Conservation (phyloP, 2,888 invertebrate genomes). For the Eustalomyia histrio region DNA sequence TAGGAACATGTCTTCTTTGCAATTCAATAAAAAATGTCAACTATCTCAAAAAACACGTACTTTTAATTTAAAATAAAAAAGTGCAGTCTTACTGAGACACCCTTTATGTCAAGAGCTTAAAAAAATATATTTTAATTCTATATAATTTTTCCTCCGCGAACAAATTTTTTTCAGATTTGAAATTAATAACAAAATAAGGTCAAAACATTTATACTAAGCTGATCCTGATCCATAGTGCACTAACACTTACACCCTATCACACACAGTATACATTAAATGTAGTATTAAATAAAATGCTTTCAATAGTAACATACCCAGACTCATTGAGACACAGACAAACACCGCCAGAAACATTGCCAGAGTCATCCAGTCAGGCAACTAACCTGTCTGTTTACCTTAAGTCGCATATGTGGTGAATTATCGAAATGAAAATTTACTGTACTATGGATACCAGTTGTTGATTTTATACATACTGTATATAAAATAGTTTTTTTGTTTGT, state of each 20-base stretch:
- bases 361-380: constrained; percentile 13
- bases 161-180: no score
- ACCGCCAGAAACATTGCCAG: background rate
- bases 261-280: constrained; percentile 18
- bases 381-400: constrained; percentile 24
- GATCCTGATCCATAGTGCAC: background rate
- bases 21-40: no score
- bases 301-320: background rate
- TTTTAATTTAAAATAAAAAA: no score
- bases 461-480: background rate
- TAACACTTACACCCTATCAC: background rate
- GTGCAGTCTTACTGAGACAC: no score
- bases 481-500: background rate
- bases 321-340: background rate
- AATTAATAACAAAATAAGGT: no score
- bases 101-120: no score
- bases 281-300: constrained; percentile 17
- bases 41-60: no score
- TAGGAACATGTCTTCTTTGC: no score
- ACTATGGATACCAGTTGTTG: background rate
- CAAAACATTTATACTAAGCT: no score
- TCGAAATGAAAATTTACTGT: constrained; percentile 36
- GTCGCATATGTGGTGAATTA: constrained; percentile 25
- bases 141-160: no score
- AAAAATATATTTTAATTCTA: no score